Evolutionary conservation across 2,797 vertebrate species (phyloP), one percentile per base, ranked within the genome.

Genomic region (Spizella passerina): DNA sequence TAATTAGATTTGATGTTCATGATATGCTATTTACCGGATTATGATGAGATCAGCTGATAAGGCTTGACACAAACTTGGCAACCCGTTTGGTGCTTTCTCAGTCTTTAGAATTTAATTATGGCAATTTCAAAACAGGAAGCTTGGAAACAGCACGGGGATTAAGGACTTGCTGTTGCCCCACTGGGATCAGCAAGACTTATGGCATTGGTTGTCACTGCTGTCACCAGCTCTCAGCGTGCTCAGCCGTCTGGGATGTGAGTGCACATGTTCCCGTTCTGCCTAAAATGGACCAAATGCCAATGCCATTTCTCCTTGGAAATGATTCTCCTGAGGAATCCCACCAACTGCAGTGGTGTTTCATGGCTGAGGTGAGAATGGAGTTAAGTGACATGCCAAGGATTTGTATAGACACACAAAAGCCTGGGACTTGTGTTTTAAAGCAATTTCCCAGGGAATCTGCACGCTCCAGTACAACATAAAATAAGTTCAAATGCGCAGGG

Each of bases 61-160:
- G 81, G 88, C 89, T 86, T 97, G 97, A 97, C 96, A 97, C 63
- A 96, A 96, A 95, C 88, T 96, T 97, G 97, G 97, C 97, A 96
- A 95, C 86, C 82, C 47, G 5, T 73, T 80, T 92, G 81, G 80
- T 86, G 83, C 92, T 95, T 95, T 95, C 90, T 95, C 66, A 77
- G 86, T 94, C 95, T 94, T 89, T 91, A 95, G 93, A 96, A 96
- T 89, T 90, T 95, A 96, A 96, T 96, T 89, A 96, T 71, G 92
- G 83, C 78, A 90, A 79, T 96, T 96, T 96, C 95, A 94, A 96
- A 97, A 96, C 93, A 96, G 94, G 87, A 93, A 92, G 85, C 60
- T 64, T 91, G 88, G 82, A 94, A 94, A 76, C 83, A 91, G 73
- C 78, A 64, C 0, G 3, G 77, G 88, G 86, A 96, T 94, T 94